Evolutionary conservation across 2,797 vertebrate species (phyloP).

Genomic region (Knipowitschia caucasica): DNA sequence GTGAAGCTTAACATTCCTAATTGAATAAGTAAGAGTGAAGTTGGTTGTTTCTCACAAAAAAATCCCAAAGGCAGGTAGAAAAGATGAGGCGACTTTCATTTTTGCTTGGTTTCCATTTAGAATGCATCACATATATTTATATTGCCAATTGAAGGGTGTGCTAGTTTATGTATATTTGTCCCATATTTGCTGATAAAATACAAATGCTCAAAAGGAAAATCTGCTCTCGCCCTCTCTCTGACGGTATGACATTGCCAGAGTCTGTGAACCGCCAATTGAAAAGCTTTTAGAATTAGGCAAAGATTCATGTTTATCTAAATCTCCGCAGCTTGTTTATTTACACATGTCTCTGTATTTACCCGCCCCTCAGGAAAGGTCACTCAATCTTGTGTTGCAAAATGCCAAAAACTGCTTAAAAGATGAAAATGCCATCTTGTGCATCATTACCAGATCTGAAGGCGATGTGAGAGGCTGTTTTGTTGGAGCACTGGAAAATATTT

Average conservation of each 20-base stretch:
- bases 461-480: conserved; percentile 17
- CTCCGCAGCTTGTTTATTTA: conserved; percentile 31
- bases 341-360: conserved; percentile 19
- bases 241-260: too few species aligned
- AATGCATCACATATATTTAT: too few species aligned
- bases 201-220: background rate
- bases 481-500: conserved; percentile 34
- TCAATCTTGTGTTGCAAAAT: conserved; percentile 25
- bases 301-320: conserved; percentile 25
- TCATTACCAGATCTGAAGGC: conserved; percentile 16
- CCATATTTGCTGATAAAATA: too few species aligned
- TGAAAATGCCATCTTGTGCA: conserved; percentile 38
- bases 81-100: too few species aligned
- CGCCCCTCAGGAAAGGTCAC: conserved; percentile 35
- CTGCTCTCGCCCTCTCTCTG: too few species aligned
- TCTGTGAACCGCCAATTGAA: background rate
- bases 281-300: conserved; percentile 15
- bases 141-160: too few species aligned
- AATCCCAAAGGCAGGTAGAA: too few species aligned
- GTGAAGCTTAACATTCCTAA: too few species aligned
- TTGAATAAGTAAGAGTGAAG: too few species aligned
- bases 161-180: too few species aligned
- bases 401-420: conserved; percentile 22
- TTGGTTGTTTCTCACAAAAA: too few species aligned
- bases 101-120: too few species aligned